Evolutionary conservation across 2,113 vertebrate genomes (phyloP), one percentile per base, ranked within the genome.

Genomic region (Garra rufa): DNA sequence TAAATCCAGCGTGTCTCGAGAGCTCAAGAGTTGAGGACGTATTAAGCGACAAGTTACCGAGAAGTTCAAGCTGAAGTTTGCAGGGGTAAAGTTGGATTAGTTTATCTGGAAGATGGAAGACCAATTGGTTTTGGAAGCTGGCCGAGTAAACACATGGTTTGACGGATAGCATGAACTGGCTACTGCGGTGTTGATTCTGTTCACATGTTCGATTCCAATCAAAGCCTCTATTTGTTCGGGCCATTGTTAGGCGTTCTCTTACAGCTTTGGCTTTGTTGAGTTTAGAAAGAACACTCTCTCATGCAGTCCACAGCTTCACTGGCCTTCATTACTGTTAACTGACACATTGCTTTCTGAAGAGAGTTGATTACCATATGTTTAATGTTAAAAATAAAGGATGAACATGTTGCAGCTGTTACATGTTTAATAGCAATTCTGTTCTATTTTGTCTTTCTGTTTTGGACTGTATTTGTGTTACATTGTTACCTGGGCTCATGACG

Each of bases 1-100:
- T 70, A 82, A 80, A 80, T 80, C 77, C 59, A 67, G 57, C 59
- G 2, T 82, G 43, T 65, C 78, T 48, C 9, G 43, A 63, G 21
- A 48, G 26, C 63, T 81, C 79, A 8, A 52, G 44, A 70, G 44
- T 70, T 70, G 11, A 50, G 78, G 79, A 21, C 11, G 1, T 48
- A n/a, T 67, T 48, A 65, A 10, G 9, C 30, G 77, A 80, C 57
- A 46, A 65, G 43, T 48, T 48, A 30, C 24, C 26, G 24, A 65
- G 41, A 11, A 80, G 24, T 28, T 80, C 7, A 46, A 19, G 26
- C 48, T 50, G 8, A 78, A 78, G 50, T 77, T 77, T 59, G 52
- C 19, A n/a, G 11, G 8, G 76, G 14, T 30, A 44, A 55, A 38
- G 30, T 46, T 46, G 10, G 38, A 44, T 14, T 24, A 15, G 48